These are phyloP conservation scores for Cerastis rubricosa DNA, from an alignment of 2,888 invertebrate species.

Conservation along the genomic window DNA sequence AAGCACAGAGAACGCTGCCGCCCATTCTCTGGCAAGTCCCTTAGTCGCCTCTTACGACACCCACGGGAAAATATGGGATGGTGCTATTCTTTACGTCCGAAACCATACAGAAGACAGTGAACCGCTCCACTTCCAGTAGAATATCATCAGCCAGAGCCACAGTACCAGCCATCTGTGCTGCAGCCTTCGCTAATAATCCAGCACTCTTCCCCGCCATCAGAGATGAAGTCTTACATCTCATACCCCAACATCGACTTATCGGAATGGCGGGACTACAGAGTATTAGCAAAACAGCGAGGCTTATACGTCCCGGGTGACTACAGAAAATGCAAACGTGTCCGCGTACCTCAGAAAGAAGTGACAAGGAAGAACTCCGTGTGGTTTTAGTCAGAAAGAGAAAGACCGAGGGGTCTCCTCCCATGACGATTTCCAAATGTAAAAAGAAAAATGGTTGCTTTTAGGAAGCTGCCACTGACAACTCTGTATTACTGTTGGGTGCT, in stretches of 20 bases:
- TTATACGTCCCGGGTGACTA: conserved; percentile 92
- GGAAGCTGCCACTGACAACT: neutral
- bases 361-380: neutral
- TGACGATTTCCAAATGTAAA: neutral
- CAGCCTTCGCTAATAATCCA: conserved; percentile 85
- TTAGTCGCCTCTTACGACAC: too few relatives aligned
- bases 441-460: neutral
- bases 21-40: too few relatives aligned
- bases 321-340: neutral
- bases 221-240: conserved; percentile 86
- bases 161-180: conserved; percentile 78
- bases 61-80: too few relatives aligned
- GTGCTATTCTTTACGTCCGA: too few relatives aligned
- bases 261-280: conserved; percentile 98
- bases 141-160: conserved; percentile 80
- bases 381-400: neutral
- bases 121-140: conserved; percentile 77
- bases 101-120: too few relatives aligned
- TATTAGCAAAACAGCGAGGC: conserved; percentile 96
- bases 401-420: neutral
- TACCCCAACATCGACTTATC: conserved; percentile 95
- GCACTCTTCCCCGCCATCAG: conserved; percentile 90
- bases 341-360: neutral
- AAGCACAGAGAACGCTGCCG: too few relatives aligned
- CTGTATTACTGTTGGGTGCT: neutral